A percentile compares a stretch with the other conserved stretches of the same genome.
Conservation (phyloP, 1,140 invertebrate species). For the Oncopeltus fasciatus region DNA sequence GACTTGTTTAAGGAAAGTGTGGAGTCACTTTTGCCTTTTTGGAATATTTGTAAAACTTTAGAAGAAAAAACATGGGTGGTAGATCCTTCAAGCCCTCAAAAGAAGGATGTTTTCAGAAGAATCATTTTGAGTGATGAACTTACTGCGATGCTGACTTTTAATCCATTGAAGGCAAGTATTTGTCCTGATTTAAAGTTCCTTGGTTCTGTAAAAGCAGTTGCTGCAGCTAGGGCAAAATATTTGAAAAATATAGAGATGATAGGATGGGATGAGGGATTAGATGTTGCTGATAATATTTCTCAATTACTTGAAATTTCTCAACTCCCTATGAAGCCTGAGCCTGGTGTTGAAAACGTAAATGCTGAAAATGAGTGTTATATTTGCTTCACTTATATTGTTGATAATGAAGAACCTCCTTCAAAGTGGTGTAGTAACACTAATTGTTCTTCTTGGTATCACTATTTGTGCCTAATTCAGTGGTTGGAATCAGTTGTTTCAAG, state of each 20-base stretch:
- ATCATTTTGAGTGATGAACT: neutral
- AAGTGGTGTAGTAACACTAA: neutral
- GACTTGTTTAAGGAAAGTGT: neutral
- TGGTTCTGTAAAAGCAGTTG: neutral
- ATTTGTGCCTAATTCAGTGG: neutral
- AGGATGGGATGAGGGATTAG: neutral
- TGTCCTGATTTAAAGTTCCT: slow-evolving; percentile 1
- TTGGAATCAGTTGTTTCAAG: neutral
- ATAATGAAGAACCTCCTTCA: slow-evolving; percentile 1
- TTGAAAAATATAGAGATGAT: neutral
- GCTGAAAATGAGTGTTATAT: slow-evolving; percentile 1
- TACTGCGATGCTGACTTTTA: neutral
- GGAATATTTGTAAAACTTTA: slow-evolving; percentile 1
- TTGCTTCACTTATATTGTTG: neutral
- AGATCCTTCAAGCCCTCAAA: neutral
- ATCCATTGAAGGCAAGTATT: neutral
- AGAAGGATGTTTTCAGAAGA: neutral
- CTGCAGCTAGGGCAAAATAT: neutral
- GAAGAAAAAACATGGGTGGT: neutral
- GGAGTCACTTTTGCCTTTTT: neutral
- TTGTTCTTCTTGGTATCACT: slow-evolving; percentile 1
- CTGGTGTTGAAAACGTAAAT: neutral
- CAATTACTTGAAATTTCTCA: neutral
- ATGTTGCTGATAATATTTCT: neutral
- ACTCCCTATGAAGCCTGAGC: neutral